A percentile compares a stretch with the other conserved stretches of the same genome.
Evolutionary conservation across 2,888 invertebrate species (phyloP).

Genomic region (Eutolmus rufibarbis): DNA sequence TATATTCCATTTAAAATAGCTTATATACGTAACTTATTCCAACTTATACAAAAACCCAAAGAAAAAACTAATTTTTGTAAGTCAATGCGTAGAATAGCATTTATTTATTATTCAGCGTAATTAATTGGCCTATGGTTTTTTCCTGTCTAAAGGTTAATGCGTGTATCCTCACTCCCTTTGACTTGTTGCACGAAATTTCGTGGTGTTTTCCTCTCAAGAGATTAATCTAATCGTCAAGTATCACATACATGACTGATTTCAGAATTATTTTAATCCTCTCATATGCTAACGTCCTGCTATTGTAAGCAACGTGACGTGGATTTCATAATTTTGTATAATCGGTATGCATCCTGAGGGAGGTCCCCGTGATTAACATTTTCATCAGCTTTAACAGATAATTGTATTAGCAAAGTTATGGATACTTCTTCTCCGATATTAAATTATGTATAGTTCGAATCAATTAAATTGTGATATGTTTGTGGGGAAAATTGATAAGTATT

Average conservation of each 20-base stretch:
- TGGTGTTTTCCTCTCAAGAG: not conserved
- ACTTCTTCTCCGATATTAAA: not conserved
- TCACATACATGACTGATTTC: not conserved
- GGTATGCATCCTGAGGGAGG: not conserved
- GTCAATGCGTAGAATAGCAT: too few relatives aligned
- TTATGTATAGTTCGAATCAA: not conserved
- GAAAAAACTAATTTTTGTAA: not conserved
- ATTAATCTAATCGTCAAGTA: slow-evolving; percentile 6
- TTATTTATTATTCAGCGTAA: not conserved
- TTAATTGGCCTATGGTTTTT: not conserved
- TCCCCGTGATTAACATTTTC: not conserved
- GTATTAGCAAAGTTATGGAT: not conserved
- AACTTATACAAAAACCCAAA: too few relatives aligned
- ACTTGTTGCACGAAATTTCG: not conserved
- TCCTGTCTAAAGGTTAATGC: not conserved
- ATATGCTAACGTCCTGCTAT: slow-evolving; percentile 9
- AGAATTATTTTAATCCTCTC: not conserved
- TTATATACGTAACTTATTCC: too few relatives aligned
- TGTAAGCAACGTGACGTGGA: slow-evolving; percentile 19
- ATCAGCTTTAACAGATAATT: not conserved
- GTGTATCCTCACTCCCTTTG: not conserved
- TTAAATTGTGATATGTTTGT: not conserved
- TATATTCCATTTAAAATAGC: too few relatives aligned
- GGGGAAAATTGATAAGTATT: not conserved
- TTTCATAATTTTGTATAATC: slow-evolving; percentile 1